These are phyloP conservation scores for Athalia cordata DNA, from an alignment of 2,888 invertebrate genomes.

Conservation along the genomic window DNA sequence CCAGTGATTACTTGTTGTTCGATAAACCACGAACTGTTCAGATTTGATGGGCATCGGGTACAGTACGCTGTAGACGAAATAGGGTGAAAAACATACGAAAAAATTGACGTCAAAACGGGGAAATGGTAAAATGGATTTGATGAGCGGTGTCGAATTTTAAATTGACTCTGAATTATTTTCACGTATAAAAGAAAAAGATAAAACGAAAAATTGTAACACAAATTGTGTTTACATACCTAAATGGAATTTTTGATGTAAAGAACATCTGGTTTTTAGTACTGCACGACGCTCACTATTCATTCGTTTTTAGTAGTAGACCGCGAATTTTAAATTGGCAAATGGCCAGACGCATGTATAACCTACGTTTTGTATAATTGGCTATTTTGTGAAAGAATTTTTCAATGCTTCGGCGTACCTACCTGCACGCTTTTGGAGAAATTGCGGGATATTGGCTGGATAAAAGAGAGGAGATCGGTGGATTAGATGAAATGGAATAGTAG, in stretches of 20 bases:
- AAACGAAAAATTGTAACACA: too few species aligned
- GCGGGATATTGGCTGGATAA: not conserved
- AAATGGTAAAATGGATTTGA: too few species aligned
- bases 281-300: not conserved
- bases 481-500: slow-evolving; percentile 28
- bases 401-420: slow-evolving; percentile 38
- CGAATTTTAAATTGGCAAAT: slow-evolving; percentile 30
- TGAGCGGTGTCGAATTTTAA: too few species aligned
- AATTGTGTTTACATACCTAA: too few species aligned
- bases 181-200: too few species aligned
- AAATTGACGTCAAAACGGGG: not conserved
- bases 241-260: too few species aligned
- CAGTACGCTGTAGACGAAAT: too few species aligned
- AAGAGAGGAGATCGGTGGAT: not conserved
- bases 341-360: not conserved
- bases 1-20: slow-evolving; percentile 34
- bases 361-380: slow-evolving; percentile 3
- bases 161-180: too few species aligned
- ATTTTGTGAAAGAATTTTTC: slow-evolving; percentile 42
- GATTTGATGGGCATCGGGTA: slow-evolving; percentile 31
- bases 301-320: not conserved
- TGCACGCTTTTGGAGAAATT: slow-evolving; percentile 6
- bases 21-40: slow-evolving; percentile 27
- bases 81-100: not conserved
- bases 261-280: too few species aligned